These are phyloP conservation scores for Sinocyclocheilus grahami DNA, from an alignment of 2,113 vertebrate species.

Conservation along the genomic window DNA sequence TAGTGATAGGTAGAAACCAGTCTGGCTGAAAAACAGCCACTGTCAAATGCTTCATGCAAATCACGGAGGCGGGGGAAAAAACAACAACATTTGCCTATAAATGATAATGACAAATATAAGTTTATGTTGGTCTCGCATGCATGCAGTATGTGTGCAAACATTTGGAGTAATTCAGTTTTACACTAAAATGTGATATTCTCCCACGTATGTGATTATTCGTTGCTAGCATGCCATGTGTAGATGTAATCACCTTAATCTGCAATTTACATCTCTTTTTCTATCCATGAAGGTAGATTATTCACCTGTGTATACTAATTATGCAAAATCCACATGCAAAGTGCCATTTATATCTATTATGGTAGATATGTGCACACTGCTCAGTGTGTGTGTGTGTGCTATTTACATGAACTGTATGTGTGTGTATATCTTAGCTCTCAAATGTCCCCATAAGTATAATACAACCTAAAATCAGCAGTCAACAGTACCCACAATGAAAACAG, in stretches of 20 bases:
- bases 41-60: not conserved
- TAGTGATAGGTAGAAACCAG: not conserved
- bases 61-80: not conserved
- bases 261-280: not conserved
- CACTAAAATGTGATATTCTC: not conserved
- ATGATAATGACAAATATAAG: not conserved
- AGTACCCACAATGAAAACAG: not conserved
- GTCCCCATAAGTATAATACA: not conserved
- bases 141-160: not conserved
- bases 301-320: not conserved
- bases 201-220: not conserved
- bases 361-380: not conserved
- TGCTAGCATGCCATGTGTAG: not conserved
- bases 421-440: not conserved
- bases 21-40: not conserved
- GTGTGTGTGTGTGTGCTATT: not conserved
- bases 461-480: not conserved
- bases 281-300: not conserved
- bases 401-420: too few species aligned
- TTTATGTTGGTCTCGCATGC: not conserved
- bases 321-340: not conserved
- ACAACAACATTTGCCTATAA: not conserved
- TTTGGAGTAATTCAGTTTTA: not conserved
- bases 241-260: not conserved
- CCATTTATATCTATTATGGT: not conserved